Percentiles rank a stretch among this genome's conserved stretches.
Evolutionary conservation across 2,888 invertebrate species (phyloP).

Genomic region (Alcis repandata): DNA sequence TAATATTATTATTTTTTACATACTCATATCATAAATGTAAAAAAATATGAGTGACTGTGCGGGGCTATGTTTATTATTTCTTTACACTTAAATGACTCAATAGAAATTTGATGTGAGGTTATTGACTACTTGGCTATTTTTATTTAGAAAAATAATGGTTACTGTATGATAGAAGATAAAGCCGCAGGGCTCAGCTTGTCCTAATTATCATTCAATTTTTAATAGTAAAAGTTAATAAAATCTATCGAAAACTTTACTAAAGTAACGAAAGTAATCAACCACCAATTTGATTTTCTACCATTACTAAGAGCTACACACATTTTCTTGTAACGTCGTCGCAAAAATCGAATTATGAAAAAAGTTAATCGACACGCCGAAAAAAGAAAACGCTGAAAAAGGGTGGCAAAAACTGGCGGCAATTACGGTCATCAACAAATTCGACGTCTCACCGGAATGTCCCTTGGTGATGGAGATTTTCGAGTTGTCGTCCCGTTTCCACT

Average conservation of each 20-base stretch:
- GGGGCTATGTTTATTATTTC: no score
- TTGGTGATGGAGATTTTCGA: slow-evolving; percentile 95
- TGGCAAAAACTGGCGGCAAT: slow-evolving; percentile 36
- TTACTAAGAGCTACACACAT: not conserved
- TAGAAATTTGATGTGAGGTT: no score
- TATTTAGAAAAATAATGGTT: no score
- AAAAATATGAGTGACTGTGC: no score
- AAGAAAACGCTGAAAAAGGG: slow-evolving; percentile 31
- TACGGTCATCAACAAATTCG: slow-evolving; percentile 52
- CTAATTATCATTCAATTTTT: no score
- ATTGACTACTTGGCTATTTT: no score
- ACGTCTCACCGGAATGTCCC: slow-evolving; percentile 89
- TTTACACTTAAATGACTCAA: no score
- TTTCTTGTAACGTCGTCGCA: slow-evolving; percentile 5
- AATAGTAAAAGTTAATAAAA: no score
- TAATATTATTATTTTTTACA: slow-evolving; percentile 45
- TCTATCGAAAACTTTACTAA: no score
- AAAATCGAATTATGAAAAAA: slow-evolving; percentile 42
- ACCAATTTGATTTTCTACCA: not conserved
- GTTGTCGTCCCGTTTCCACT: slow-evolving; percentile 97
- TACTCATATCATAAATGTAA: no score
- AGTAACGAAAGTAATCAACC: not conserved
- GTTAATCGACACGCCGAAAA: slow-evolving; percentile 31
- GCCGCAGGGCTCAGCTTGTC: no score
- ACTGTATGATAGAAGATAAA: no score